These are phyloP conservation scores for Balearica regulorum DNA, from an alignment of 2,797 vertebrate genomes.

Conservation along the genomic window DNA sequence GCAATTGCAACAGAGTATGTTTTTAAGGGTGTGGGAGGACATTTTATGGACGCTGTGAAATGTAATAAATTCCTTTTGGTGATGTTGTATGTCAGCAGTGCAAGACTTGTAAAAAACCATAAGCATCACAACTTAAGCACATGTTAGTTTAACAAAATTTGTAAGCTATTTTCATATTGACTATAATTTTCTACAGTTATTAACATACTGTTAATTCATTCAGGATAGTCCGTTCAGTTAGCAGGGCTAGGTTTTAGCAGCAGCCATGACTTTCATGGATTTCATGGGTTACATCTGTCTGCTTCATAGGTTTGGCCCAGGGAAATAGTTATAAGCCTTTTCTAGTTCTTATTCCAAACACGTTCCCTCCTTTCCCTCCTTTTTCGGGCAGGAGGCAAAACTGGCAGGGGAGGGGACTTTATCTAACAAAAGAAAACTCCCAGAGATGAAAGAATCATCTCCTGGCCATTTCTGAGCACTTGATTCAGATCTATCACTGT, in stretches of 20 bases:
- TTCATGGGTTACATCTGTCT: neutral
- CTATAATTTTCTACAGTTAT: neutral
- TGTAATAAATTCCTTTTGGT: constrained; percentile 8
- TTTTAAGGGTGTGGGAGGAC: neutral
- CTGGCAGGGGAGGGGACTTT: neutral
- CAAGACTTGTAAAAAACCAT: neutral
- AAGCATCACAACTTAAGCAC: neutral
- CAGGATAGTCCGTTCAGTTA: neutral
- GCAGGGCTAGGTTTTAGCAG: neutral
- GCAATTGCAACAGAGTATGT: neutral
- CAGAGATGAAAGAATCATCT: neutral
- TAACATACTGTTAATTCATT: neutral
- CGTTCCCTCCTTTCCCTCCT: neutral
- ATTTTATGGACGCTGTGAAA: neutral
- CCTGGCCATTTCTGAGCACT: neutral
- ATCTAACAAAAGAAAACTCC: neutral
- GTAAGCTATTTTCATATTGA: neutral
- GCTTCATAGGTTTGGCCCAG: neutral
- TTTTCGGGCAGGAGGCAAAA: neutral
- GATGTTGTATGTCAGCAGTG: neutral
- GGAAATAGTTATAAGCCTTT: neutral
- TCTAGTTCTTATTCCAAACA: neutral
- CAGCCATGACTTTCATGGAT: neutral
- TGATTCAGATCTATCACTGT: neutral
- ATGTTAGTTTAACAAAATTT: constrained; percentile 24